Percentiles rank a stretch among this genome's conserved stretches.
phyloP scores from a whole-genome alignment of 2,113 vertebrate genomes.

The Beaufortia kweichowensis region DNA sequence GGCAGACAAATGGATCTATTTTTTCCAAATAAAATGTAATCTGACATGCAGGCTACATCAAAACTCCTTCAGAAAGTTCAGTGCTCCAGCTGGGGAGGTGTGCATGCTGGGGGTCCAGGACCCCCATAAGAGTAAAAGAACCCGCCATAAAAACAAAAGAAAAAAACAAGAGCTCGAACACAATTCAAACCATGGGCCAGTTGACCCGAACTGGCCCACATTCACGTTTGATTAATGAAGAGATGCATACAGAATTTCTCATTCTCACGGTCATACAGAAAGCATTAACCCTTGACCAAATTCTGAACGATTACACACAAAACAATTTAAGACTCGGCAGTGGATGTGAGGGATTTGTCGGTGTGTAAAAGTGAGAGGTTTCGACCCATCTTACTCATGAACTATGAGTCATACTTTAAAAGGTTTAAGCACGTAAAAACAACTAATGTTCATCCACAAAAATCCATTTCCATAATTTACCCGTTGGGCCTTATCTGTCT shows the following conservation, averaged over 20 bases:
- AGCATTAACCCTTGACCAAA: slow-evolving; percentile 35
- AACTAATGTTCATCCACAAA: slow-evolving; percentile 18
- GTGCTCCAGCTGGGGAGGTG: too few species aligned
- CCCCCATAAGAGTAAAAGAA: too few species aligned
- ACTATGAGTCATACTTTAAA: slow-evolving; percentile 39
- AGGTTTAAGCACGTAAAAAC: slow-evolving; percentile 42
- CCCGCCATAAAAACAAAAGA: too few species aligned
- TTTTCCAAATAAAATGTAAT: too few species aligned
- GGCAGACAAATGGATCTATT: neutral
- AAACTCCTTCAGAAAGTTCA: too few species aligned
- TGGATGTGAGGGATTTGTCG: slow-evolving; percentile 24
- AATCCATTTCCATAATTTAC: slow-evolving; percentile 19
- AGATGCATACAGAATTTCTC: neutral
- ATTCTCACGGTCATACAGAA: slow-evolving; percentile 37
- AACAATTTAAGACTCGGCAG: slow-evolving; percentile 17
- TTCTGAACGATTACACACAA: slow-evolving; percentile 10
- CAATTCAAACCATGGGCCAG: neutral
- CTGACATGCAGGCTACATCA: too few species aligned
- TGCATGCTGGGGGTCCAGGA: too few species aligned
- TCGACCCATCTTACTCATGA: neutral
- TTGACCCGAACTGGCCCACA: slow-evolving; percentile 5
- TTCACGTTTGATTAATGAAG: slow-evolving; percentile 15
- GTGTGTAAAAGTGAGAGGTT: slow-evolving; percentile 20
- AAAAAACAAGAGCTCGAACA: neutral
- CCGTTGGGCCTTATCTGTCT: slow-evolving; percentile 4